Base-by-base conservation (phyloP, 1,140 invertebrate species). In the Drosophila novamexicana region DNA sequence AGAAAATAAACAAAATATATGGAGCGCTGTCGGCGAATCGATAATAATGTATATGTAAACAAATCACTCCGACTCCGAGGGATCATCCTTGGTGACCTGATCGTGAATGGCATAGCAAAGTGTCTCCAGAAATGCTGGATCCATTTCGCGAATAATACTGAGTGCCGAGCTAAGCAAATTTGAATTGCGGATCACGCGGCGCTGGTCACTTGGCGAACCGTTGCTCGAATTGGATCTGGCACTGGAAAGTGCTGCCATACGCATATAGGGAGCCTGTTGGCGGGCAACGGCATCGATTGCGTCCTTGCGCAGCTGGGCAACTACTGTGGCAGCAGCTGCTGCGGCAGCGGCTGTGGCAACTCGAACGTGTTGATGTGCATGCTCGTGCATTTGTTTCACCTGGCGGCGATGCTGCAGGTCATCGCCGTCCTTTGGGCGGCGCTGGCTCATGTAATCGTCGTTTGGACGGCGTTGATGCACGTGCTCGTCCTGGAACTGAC, bases 61-160 rank as follows among this genome's bases (percentile, higher is more conserved):
- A 29, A 29, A 40, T 37, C n/a, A 53, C 1, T 29, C 36, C 10
- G 47, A 40, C 6, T 58, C 18, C 7, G 44, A 40, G 5, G 22
- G 9, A 2, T 40, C 47, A 4, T 32, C 22, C 6, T 45, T 39
- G 9, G 18, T 29, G 9, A 70, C n/a, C 1, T 49, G 14, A 36
- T 71, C 59, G 8, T 71, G 68, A 6, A 71, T 64, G 22, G 68
- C 68, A 40, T 42, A 56, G 10, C 68, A 63, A 4, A 71, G 59
- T 7, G 18, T 49, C 52, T 64, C 68, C 5, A 71, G 7, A 36
- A 39, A 56, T 9, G 18, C 42, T 7, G 52, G 16, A 39, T 71
- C 68, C 68, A 71, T 71, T 56, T 71, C 68, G 0, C 44, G 61
- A 7, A 71, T 12, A 42, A 71, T 45, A 14, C 36, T 47, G 1